phyloP scores from a whole-genome alignment of 1,140 invertebrate genomes.

The Neodiprion pinetum region DNA sequence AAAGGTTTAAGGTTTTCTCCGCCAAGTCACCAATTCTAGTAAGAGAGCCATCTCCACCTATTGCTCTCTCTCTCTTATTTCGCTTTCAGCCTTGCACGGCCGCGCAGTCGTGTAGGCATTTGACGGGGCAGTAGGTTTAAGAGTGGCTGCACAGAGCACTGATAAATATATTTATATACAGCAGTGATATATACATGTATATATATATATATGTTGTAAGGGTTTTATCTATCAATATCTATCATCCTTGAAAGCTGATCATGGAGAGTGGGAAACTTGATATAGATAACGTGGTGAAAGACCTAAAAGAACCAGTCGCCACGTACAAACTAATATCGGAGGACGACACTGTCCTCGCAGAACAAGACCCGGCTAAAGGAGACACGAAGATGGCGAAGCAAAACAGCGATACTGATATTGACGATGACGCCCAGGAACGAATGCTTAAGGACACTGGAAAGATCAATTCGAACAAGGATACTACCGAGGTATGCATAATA shows the following conservation, averaged over 20 bases:
- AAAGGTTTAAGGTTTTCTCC: no score
- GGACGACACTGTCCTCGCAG: conserved; percentile 47
- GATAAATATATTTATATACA: no score
- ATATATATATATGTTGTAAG: background rate
- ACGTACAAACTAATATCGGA: conserved; percentile 69
- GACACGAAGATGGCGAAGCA: conserved; percentile 52
- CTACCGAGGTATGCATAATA: conserved; percentile 54
- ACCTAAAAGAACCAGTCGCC: conserved; percentile 35
- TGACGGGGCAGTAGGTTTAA: no score
- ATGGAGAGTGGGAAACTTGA: conserved; percentile 40
- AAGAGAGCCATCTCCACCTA: no score
- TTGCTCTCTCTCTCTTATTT: no score
- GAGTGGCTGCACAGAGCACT: no score
- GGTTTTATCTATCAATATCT: background rate
- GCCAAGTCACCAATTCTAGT: no score
- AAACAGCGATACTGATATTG: conserved; percentile 49
- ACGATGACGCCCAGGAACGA: conserved; percentile 71
- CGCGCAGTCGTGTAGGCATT: no score
- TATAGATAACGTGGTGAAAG: conserved; percentile 37
- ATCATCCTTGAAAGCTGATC: conserved; percentile 19
- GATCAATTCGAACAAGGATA: conserved; percentile 65
- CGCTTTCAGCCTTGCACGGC: no score
- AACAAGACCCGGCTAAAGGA: conserved; percentile 14
- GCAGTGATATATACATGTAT: no score
- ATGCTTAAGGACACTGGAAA: conserved; percentile 71